These are phyloP conservation scores for Drosophila gaucha DNA, from an alignment of 2,888 invertebrate species.

Conservation along the genomic window DNA sequence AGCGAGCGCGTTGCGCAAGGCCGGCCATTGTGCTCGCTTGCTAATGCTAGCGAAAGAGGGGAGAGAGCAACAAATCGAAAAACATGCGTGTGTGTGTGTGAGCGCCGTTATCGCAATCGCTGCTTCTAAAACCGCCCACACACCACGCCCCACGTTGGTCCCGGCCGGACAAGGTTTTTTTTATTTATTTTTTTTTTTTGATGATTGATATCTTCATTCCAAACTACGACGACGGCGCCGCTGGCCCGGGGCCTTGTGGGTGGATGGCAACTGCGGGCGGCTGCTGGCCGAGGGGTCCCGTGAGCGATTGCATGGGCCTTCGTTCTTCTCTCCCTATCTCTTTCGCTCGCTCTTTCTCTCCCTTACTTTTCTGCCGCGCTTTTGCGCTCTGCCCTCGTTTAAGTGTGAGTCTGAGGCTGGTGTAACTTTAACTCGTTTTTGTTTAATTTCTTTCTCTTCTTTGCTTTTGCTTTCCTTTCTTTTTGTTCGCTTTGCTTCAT, in stretches of 20 bases:
- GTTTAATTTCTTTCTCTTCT: constrained; percentile 27
- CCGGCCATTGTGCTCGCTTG: constrained; percentile 58
- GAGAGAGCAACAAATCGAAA: constrained; percentile 29
- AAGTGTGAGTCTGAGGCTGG: constrained; percentile 25
- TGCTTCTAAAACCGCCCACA: constrained; percentile 37
- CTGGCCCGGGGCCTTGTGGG: constrained; percentile 48
- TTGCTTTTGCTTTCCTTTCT: constrained; percentile 22
- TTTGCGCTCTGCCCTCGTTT: neutral
- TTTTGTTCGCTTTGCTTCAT: constrained; percentile 49
- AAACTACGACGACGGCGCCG: constrained; percentile 14
- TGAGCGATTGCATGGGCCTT: constrained; percentile 51
- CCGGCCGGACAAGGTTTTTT: constrained; percentile 28
- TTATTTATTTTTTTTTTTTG: constrained; percentile 37
- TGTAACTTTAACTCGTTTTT: constrained; percentile 69
- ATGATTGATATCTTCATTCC: constrained; percentile 66
- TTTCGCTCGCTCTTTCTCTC: neutral
- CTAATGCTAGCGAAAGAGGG: constrained; percentile 38
- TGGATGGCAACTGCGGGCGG: constrained; percentile 22
- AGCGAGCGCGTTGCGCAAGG: constrained; percentile 79
- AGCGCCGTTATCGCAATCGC: constrained; percentile 33
- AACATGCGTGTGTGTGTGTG: constrained; percentile 14
- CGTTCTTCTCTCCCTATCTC: constrained; percentile 7
- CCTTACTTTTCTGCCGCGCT: neutral
- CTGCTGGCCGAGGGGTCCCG: constrained; percentile 42
- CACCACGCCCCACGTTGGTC: constrained; percentile 20